These are phyloP conservation scores for Anoncus sp. DNA, from an alignment of 2,888 invertebrate species.

Conservation along the genomic window DNA sequence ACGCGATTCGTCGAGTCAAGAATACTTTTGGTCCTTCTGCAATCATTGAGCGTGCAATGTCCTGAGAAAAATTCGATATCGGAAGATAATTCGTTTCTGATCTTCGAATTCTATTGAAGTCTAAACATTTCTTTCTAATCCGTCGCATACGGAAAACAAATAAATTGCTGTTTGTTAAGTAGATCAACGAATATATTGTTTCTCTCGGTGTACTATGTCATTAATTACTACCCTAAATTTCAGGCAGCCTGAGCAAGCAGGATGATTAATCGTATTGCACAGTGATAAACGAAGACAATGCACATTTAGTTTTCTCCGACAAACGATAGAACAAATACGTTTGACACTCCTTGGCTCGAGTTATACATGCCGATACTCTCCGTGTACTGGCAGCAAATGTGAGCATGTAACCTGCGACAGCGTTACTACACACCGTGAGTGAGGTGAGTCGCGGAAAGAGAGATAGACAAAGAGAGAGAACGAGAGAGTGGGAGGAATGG, in stretches of 20 bases:
- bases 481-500: constrained; percentile 23
- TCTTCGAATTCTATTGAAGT: not conserved
- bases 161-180: not conserved
- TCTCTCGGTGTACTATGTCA: not conserved
- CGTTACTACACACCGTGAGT: constrained; percentile 44
- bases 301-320: constrained; percentile 13
- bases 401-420: constrained; percentile 45
- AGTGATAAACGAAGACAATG: constrained; percentile 23
- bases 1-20: constrained; percentile 43
- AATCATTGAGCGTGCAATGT: constrained; percentile 8
- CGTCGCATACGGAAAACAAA: not conserved
- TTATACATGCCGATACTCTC: constrained; percentile 33
- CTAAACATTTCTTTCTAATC: not conserved
- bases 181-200: not conserved
- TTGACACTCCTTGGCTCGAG: constrained; percentile 34
- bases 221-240: not conserved
- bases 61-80: constrained; percentile 12
- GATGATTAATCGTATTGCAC: constrained; percentile 18
- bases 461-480: not conserved
- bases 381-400: constrained; percentile 40
- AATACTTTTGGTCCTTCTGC: constrained; percentile 28
- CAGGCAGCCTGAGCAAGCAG: not conserved
- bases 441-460: constrained; percentile 29
- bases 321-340: constrained; percentile 52
- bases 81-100: constrained; percentile 15